These are phyloP conservation scores for Chaenocephalus aceratus DNA, from an alignment of 2,113 vertebrate species.

Conservation along the genomic window DNA sequence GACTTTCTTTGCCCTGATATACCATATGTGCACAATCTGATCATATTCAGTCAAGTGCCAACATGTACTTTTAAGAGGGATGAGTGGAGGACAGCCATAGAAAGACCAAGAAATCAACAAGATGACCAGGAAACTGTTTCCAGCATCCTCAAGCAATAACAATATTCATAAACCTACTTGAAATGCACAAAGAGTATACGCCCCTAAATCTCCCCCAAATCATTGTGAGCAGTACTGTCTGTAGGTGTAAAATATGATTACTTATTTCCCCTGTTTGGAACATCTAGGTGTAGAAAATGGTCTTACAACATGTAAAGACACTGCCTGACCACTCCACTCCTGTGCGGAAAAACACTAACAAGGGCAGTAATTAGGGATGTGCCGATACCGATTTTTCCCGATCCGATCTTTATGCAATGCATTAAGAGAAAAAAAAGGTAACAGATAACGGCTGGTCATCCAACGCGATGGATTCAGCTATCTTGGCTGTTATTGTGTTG, in stretches of 20 bases:
- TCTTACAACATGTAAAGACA: constrained; percentile 13
- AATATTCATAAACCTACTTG: constrained; percentile 2
- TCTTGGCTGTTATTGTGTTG: too few relatives aligned
- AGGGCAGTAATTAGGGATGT: too few relatives aligned
- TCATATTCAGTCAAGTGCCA: background rate
- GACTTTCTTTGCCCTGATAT: constrained; percentile 14
- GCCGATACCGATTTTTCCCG: too few relatives aligned
- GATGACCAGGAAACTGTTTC: constrained; percentile 4
- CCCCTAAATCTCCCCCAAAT: constrained; percentile 8
- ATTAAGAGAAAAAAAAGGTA: too few relatives aligned
- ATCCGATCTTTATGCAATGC: too few relatives aligned
- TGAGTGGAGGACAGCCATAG: constrained; percentile 6
- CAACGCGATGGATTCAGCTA: too few relatives aligned
- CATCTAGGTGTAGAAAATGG: constrained; percentile 30
- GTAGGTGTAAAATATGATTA: constrained; percentile 37
- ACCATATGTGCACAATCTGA: constrained; percentile 26
- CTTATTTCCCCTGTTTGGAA: constrained; percentile 27
- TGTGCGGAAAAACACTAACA: too few relatives aligned
- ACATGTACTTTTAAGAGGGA: constrained; percentile 21
- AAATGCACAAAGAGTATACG: background rate
- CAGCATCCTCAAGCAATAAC: background rate
- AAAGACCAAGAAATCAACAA: constrained; percentile 12
- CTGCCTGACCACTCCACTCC: background rate
- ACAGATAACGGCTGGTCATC: too few relatives aligned
- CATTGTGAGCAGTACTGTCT: constrained; percentile 11